phyloP scores from a whole-genome alignment of 2,888 invertebrate genomes.

The Mesorhabditis spiculigera region DNA sequence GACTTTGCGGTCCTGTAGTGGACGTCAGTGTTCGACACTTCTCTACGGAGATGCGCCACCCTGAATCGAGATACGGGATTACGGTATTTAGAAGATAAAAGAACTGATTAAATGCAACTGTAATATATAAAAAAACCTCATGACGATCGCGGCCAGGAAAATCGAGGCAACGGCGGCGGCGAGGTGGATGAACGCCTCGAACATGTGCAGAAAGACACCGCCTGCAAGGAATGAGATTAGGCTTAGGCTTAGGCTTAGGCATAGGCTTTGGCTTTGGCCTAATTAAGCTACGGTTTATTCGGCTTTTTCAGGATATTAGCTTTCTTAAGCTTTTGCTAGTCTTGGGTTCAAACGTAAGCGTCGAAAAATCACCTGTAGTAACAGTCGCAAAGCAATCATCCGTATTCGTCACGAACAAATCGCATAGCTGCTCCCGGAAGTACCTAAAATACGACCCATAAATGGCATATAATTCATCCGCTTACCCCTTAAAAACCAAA shows the following conservation, averaged over 20 bases:
- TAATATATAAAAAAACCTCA: too few relatives aligned
- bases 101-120: too few relatives aligned
- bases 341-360: slow-evolving; percentile 1
- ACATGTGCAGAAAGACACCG: neutral
- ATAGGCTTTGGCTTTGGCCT: slow-evolving; percentile 1
- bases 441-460: neutral
- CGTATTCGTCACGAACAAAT: neutral
- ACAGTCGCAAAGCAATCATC: too few relatives aligned
- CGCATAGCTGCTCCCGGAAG: neutral
- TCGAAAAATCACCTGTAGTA: neutral
- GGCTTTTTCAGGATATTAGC: neutral
- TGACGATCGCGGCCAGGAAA: slow-evolving; percentile 4
- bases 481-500: neutral
- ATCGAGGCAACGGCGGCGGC: neutral
- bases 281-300: neutral
- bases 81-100: too few relatives aligned
- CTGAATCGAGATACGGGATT: neutral
- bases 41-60: neutral
- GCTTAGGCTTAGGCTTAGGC: slow-evolving; percentile 6
- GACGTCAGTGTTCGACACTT: neutral
- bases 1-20: neutral
- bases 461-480: neutral
- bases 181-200: slow-evolving; percentile 6
- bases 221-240: neutral
- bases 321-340: neutral